Evolutionary conservation across 1,140 invertebrate genomes (phyloP), one percentile per base, ranked within the genome.

Genomic region (Eciton burchellii): DNA sequence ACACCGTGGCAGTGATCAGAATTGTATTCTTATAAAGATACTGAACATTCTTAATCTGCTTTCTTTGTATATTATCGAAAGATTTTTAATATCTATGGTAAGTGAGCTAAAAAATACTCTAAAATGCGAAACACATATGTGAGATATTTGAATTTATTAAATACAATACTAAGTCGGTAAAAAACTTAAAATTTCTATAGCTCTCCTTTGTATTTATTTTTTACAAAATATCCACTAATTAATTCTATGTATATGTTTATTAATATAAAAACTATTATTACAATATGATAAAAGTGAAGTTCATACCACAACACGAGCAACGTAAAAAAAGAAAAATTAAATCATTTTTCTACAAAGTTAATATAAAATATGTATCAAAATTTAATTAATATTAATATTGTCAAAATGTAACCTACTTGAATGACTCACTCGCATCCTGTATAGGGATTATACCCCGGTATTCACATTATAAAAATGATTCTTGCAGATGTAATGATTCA

Each of bases 401-500:
- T 70, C 79, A 76, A 54, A 82, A 84, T 68, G 85, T 90, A 83
- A 73, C 26, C 14, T 49, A 72, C 57, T 74, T 65, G 79, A 73
- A 68, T 21, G 35, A 82, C 12, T 79, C 47, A 79, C 68, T 77
- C 70, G 35, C 6, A 49, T 70, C 45, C 24, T 57, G 26, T 57
- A 70, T 43, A 70, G 56, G 24, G 56, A 83, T 56, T 16, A 11
- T 70, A 41, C 81, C 52, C 14, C 49, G 60, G 45, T 60, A 84
- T 54, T 56, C 71, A 62, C 6, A 82, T 81, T 84, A 70, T 84
- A 84, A 89, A 84, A 89, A 88, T 70, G 73, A 82, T 82, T 81
- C 56, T 63, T 82, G 84, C 76, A 81, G 79, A 82, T 89, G 83
- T 82, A 81, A 86, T 89, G 84, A 84, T 89, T 89, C 88, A 89